Evolutionary conservation across 2,113 vertebrate species (phyloP), one percentile per base, ranked within the genome.

Genomic region (Probosciger aterrimus): DNA sequence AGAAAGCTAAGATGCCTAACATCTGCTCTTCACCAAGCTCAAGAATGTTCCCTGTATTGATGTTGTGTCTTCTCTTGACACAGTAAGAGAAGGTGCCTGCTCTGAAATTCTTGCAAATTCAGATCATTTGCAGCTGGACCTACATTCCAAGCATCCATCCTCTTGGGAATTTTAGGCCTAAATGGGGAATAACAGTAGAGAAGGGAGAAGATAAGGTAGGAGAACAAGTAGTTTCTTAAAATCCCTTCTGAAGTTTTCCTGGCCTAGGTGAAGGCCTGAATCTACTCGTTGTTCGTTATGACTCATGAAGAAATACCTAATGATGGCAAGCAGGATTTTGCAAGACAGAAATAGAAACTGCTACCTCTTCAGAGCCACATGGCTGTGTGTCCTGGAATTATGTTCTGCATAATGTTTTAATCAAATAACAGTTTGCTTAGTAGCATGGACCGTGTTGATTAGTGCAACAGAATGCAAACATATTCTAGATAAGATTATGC

Each of bases 1-100:
- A 67, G 94, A 82, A 95, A 95, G 90, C 80, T 85, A 92, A 74
- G 94, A 87, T 94, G 53, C 49, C 53, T 73, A 87, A 80, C 95
- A 94, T 95, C 95, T 94, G 94, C 70, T 95, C 62, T 79, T 67
- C 87, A 73, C 87, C 87, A 82, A 46, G 70, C 87, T 88, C 0
- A 1, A 96, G 93, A 49, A 52, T 96, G 91, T 92, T 86, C 88
- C n/a, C 46, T 77, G 30, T 84, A 65, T 55, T 82, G 77, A 84
- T 92, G 78, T 86, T 82, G 69, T 95, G 70, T 84, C 55, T 57
- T 86, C 73, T 92, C 28, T 31, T 79, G 74, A 92, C 60, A 71
- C 30, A 82, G 50, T 46, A 65, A 78, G 55, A 64, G 60, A 91
- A 93, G 89, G 71, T 84, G 81, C 35, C 18, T 91, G 43, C 43